Evolutionary conservation across 2,888 invertebrate genomes (phyloP).

Genomic region (Eilema griseolum): DNA sequence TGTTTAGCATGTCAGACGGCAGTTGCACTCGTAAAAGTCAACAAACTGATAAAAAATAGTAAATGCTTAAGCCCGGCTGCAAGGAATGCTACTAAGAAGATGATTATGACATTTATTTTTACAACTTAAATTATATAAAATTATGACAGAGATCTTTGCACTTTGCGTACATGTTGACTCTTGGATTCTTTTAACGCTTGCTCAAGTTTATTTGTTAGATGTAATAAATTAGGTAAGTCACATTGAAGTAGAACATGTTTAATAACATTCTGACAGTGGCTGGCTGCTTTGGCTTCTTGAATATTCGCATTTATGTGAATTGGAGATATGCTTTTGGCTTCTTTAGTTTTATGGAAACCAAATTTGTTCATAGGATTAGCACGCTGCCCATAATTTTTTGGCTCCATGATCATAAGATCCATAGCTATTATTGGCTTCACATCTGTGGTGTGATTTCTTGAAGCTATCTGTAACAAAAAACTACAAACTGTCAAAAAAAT

Average conservation of each 20-base stretch:
- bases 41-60: no score
- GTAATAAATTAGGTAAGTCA: slow-evolving; percentile 85
- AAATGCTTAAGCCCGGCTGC: no score
- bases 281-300: slow-evolving; percentile 76
- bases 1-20: no score
- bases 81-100: no score
- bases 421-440: slow-evolving; percentile 75
- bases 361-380: slow-evolving; percentile 45
- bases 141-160: slow-evolving; percentile 77
- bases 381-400: slow-evolving; percentile 68
- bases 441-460: slow-evolving; percentile 64
- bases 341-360: slow-evolving; percentile 30
- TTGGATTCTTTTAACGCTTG: slow-evolving; percentile 86
- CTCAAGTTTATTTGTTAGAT: slow-evolving; percentile 84
- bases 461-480: slow-evolving; percentile 69
- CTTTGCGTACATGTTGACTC: slow-evolving; percentile 86
- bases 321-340: slow-evolving; percentile 39
- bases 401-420: slow-evolving; percentile 73
- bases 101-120: no score
- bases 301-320: slow-evolving; percentile 65
- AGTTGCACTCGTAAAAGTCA: no score
- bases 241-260: slow-evolving; percentile 81
- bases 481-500: not conserved
- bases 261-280: slow-evolving; percentile 77
- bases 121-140: no score